These are phyloP conservation scores for Rhadinocentrus ornatus DNA, from an alignment of 2,797 vertebrate genomes.

Conservation along the genomic window DNA sequence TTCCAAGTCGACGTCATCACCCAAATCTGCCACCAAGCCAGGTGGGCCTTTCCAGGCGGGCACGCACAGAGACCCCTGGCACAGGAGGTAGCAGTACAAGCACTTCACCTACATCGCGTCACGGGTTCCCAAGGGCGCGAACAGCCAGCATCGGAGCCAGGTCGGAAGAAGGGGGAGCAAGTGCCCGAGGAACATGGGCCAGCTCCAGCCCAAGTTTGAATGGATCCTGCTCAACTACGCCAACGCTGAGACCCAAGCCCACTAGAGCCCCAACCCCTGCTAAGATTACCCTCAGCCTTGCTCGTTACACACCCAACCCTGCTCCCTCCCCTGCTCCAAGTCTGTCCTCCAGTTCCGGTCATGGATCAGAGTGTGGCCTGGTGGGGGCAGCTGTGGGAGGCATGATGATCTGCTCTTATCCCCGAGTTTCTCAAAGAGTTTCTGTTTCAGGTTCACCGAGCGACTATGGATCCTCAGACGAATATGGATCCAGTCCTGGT, in stretches of 20 bases:
- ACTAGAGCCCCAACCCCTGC: constrained; percentile 85
- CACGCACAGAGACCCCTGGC: constrained; percentile 82
- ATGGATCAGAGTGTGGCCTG: constrained; percentile 85
- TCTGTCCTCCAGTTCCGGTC: constrained; percentile 85
- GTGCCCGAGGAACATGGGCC: constrained; percentile 80
- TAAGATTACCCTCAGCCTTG: constrained; percentile 86
- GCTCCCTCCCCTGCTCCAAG: constrained; percentile 84
- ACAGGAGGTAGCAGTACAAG: constrained; percentile 83
- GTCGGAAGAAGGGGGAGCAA: constrained; percentile 81
- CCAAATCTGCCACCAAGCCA: constrained; percentile 85
- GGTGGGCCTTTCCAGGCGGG: constrained; percentile 84
- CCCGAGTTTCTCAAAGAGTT: constrained; percentile 83
- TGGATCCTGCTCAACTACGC: constrained; percentile 84
- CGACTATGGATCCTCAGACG: constrained; percentile 89
- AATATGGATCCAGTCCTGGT: constrained; percentile 87
- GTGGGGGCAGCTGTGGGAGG: constrained; percentile 82
- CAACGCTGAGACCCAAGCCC: constrained; percentile 82
- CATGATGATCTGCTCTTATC: constrained; percentile 82
- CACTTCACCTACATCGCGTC: constrained; percentile 83
- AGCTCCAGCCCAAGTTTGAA: constrained; percentile 86
- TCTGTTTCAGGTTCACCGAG: constrained; percentile 85
- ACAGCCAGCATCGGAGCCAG: constrained; percentile 84
- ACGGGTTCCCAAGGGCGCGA: constrained; percentile 82
- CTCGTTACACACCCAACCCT: constrained; percentile 84
- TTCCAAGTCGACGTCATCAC: constrained; percentile 84